These are phyloP conservation scores for Aptenodytes forsteri DNA, from an alignment of 2,113 vertebrate genomes.

Conservation along the genomic window DNA sequence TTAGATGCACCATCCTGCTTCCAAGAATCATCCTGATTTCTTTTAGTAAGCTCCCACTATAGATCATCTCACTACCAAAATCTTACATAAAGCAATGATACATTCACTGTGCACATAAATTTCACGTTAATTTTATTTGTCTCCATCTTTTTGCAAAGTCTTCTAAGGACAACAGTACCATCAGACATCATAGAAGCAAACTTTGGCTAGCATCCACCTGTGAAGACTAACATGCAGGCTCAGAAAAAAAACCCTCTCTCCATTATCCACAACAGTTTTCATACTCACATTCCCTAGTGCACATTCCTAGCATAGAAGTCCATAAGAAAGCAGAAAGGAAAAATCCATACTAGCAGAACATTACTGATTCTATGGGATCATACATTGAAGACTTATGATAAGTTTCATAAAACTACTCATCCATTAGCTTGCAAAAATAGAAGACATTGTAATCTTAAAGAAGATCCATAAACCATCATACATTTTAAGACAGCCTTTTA, in stretches of 20 bases:
- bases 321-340: neutral
- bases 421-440: neutral
- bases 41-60: neutral
- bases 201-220: neutral
- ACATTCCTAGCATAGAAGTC: neutral
- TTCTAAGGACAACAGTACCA: neutral
- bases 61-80: neutral
- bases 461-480: neutral
- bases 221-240: neutral
- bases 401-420: neutral
- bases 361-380: neutral
- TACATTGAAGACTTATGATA: neutral
- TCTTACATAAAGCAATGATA: neutral
- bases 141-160: neutral
- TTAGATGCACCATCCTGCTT: neutral
- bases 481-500: neutral
- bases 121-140: neutral
- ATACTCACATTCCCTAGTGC: neutral
- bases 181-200: neutral
- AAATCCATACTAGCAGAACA: neutral
- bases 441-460: neutral
- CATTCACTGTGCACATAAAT: neutral
- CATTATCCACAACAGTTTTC: neutral
- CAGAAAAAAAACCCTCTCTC: neutral
- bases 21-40: neutral